Conservation (phyloP, 2,888 invertebrate species). For the Agrochola lota region DNA sequence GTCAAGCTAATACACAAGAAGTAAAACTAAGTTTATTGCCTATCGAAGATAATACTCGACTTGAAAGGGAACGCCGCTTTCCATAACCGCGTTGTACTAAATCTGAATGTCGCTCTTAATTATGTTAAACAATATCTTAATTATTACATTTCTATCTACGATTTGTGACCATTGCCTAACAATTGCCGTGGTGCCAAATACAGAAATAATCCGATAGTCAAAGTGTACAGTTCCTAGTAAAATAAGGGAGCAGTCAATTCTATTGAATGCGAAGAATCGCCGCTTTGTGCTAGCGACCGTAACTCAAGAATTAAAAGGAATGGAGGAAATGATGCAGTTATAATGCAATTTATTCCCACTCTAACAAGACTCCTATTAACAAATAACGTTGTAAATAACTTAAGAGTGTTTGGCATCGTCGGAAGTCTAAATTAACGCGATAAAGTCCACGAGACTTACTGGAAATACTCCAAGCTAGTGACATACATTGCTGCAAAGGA, state of each 20-base stretch:
- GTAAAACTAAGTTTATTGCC: conserved; percentile 35
- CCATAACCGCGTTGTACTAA: conserved; percentile 72
- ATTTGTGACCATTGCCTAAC: conserved; percentile 60
- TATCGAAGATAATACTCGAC: conserved; percentile 48
- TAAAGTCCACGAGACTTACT: conserved; percentile 34
- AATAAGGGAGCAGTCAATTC: conserved; percentile 57
- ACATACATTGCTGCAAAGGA: conserved; percentile 36
- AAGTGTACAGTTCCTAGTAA: conserved; percentile 62
- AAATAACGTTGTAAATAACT: conserved; percentile 3
- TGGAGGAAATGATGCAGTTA: conserved; percentile 30
- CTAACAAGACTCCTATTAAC: conserved; percentile 23
- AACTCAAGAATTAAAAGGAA: conserved; percentile 40
- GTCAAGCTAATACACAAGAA: conserved; percentile 27
- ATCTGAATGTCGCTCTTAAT: conserved; percentile 78
- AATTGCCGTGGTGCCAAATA: conserved; percentile 63
- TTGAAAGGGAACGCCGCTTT: conserved; percentile 73
- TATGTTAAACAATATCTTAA: conserved; percentile 82
- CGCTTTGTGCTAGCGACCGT: conserved; percentile 28
- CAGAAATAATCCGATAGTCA: conserved; percentile 64
- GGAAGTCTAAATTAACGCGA: conserved; percentile 41
- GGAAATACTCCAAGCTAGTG: conserved; percentile 52
- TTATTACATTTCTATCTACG: conserved; percentile 76
- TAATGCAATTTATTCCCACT: conserved; percentile 27
- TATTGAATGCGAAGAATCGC: conserved; percentile 55
- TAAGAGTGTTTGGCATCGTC: conserved; percentile 14